Evolutionary conservation across 2,888 invertebrate species (phyloP).

Genomic region (Pandemis cinnamomeana): DNA sequence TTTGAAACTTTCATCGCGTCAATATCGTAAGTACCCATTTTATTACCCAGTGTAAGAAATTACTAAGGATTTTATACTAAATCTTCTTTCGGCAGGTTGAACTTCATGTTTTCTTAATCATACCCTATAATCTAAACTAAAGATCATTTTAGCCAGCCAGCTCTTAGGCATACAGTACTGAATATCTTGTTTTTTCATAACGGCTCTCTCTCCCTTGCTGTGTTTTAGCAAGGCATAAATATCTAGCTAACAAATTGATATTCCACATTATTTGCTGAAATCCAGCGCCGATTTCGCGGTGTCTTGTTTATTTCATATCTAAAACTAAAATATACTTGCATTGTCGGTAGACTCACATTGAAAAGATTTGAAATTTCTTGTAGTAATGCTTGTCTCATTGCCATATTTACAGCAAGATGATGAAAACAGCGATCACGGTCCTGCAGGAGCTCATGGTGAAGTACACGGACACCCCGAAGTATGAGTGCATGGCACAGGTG

Average conservation of each 20-base stretch:
- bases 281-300: not conserved
- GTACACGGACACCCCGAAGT: conserved; percentile 79
- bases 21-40: not conserved
- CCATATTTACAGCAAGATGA: conserved; percentile 46
- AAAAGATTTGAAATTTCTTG: not conserved
- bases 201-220: too few relatives aligned
- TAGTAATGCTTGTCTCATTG: conserved; percentile 2
- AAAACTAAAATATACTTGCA: not conserved
- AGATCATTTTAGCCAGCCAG: not conserved
- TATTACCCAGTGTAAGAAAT: not conserved
- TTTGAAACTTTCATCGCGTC: not conserved
- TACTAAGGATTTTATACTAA: not conserved
- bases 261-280: not conserved
- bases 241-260: not conserved
- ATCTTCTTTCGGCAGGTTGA: not conserved
- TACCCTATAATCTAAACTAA: conserved; percentile 1
- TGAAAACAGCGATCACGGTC: conserved; percentile 87
- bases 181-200: too few relatives aligned
- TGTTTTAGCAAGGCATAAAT: too few relatives aligned
- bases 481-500: conserved; percentile 75
- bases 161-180: not conserved
- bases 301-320: not conserved
- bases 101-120: not conserved
- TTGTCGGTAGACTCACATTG: not conserved
- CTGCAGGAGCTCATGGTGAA: conserved; percentile 87